A percentile compares a stretch with the other conserved stretches of the same genome.
Evolutionary conservation across 2,797 vertebrate genomes (phyloP).

Genomic region (Amphiprion clarkii): DNA sequence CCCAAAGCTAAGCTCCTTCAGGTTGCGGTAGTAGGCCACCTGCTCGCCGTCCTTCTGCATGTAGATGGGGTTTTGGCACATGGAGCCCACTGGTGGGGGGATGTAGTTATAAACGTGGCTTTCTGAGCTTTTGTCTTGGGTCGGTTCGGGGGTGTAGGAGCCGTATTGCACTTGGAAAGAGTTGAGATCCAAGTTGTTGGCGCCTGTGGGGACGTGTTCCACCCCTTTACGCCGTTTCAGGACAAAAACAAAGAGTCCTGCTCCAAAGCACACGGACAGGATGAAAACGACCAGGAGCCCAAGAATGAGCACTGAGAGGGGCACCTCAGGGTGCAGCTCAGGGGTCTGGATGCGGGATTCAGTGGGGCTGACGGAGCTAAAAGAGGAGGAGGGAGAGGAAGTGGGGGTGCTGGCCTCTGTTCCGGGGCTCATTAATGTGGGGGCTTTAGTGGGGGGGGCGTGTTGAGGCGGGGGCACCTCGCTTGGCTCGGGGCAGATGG

Average conservation of each 20-base stretch:
- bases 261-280: slow-evolving; percentile 96
- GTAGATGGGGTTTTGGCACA: slow-evolving; percentile 99
- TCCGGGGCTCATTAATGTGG: slow-evolving; percentile 87
- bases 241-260: slow-evolving; percentile 96
- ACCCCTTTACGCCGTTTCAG: slow-evolving; percentile 95
- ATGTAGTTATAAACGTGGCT: slow-evolving; percentile 97
- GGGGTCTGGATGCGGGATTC: slow-evolving; percentile 81
- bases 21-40: slow-evolving; percentile 94
- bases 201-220: slow-evolving; percentile 86
- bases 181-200: slow-evolving; percentile 93
- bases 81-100: slow-evolving; percentile 93
- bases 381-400: slow-evolving; percentile 63
- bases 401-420: slow-evolving; percentile 76
- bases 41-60: slow-evolving; percentile 96
- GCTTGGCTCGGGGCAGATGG: slow-evolving; percentile 93
- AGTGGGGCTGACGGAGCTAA: slow-evolving; percentile 83
- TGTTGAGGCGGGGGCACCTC: slow-evolving; percentile 81
- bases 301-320: slow-evolving; percentile 95
- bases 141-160: slow-evolving; percentile 90
- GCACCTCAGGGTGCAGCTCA: slow-evolving; percentile 93
- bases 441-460: slow-evolving; percentile 79
- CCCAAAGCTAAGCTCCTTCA: slow-evolving; percentile 93
- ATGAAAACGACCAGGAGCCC: slow-evolving; percentile 98
- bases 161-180: slow-evolving; percentile 97
- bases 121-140: slow-evolving; percentile 88